Conservation (phyloP, 2,888 invertebrate genomes). For the Amphipoea oculea region DNA sequence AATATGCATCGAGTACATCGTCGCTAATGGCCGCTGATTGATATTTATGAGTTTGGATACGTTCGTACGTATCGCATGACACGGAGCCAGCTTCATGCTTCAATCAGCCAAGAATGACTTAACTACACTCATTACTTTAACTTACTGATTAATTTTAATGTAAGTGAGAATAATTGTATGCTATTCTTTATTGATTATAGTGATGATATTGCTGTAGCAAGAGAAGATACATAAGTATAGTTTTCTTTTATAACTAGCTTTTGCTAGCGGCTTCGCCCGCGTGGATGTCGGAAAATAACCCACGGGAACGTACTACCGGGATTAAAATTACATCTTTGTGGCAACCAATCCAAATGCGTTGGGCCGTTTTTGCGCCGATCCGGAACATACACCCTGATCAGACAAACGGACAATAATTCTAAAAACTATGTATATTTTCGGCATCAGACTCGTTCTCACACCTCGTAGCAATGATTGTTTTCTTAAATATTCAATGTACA, state of each 20-base stretch:
- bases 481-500: not conserved
- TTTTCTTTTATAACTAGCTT: not conserved
- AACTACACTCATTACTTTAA: slow-evolving; percentile 53
- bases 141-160: slow-evolving; percentile 55
- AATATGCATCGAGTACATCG: slow-evolving; percentile 67
- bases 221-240: not conserved
- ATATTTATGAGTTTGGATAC: slow-evolving; percentile 84
- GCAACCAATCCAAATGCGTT: not conserved
- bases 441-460: not conserved
- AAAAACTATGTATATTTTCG: not conserved
- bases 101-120: slow-evolving; percentile 70
- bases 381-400: not conserved
- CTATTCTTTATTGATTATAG: slow-evolving; percentile 22
- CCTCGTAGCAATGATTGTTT: not conserved
- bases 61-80: slow-evolving; percentile 77
- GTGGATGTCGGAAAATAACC: not conserved
- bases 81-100: slow-evolving; percentile 72
- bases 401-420: not conserved
- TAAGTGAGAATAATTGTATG: slow-evolving; percentile 41
- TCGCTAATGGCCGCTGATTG: slow-evolving; percentile 76
- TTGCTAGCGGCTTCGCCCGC: not conserved
- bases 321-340: not conserved
- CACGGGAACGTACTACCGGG: not conserved
- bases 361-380: not conserved
- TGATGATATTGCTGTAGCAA: slow-evolving; percentile 1